These are phyloP conservation scores for Rugalucina vietnamica DNA, from an alignment of 2,888 invertebrate genomes.

Conservation along the genomic window DNA sequence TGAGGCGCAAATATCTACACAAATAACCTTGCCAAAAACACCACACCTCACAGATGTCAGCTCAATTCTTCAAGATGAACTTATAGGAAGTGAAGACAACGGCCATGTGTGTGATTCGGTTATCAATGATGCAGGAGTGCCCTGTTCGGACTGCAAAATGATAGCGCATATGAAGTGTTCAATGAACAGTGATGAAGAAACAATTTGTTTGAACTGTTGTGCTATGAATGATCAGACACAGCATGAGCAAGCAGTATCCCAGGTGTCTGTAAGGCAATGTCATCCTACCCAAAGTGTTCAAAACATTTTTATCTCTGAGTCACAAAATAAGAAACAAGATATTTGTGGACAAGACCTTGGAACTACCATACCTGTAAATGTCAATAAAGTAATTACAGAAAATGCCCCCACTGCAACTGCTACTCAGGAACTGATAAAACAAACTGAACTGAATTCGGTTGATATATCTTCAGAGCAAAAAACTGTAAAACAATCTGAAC, in stretches of 20 bases:
- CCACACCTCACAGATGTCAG: neutral
- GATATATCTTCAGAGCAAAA: neutral
- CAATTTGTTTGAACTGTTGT: neutral
- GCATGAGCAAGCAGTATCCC: too few relatives aligned
- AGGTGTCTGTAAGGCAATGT: too few relatives aligned
- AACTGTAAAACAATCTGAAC: neutral
- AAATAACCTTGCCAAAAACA: neutral
- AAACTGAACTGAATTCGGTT: too few relatives aligned
- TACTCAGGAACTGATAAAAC: too few relatives aligned
- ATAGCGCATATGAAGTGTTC: neutral
- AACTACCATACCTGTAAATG: too few relatives aligned
- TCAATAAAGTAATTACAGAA: too few relatives aligned
- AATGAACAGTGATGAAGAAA: neutral
- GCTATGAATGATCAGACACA: neutral
- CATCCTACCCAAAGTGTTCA: too few relatives aligned
- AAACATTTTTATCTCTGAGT: too few relatives aligned
- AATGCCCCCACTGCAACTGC: too few relatives aligned
- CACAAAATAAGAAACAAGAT: too few relatives aligned
- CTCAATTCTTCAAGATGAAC: neutral
- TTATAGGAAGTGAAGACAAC: neutral
- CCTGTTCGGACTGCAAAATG: neutral
- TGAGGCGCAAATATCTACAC: too few relatives aligned
- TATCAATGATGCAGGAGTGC: neutral
- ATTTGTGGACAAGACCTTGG: too few relatives aligned
- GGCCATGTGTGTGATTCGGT: neutral